phyloP scores from a whole-genome alignment of 1,140 invertebrate species.

The Dysdera silvatica region DNA sequence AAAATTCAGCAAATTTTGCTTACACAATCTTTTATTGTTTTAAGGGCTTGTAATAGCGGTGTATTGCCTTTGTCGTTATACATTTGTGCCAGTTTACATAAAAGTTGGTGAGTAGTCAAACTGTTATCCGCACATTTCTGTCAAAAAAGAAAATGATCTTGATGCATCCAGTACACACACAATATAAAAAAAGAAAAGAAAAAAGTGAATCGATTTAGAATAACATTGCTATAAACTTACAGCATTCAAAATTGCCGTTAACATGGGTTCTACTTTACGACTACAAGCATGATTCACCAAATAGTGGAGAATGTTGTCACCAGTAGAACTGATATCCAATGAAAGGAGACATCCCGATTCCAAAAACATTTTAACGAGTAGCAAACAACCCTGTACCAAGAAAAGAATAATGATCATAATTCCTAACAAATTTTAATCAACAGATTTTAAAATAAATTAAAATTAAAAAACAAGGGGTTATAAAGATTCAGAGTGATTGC shows the following conservation, averaged over 20 bases:
- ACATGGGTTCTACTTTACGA: conserved; percentile 37
- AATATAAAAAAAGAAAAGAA: no score
- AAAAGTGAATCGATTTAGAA: no score
- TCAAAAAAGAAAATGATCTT: not conserved
- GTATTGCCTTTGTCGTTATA: conserved; percentile 42
- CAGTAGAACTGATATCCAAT: conserved; percentile 38
- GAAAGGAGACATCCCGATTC: conserved; percentile 40
- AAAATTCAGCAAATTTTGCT: no score
- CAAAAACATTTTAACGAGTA: conserved; percentile 40
- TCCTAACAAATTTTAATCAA: not conserved
- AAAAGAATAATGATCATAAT: not conserved
- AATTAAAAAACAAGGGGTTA: no score
- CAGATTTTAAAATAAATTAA: not conserved
- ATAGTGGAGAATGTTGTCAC: conserved; percentile 42
- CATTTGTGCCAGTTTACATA: conserved; percentile 41
- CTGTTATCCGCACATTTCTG: conserved; percentile 19
- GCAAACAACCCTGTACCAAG: conserved; percentile 28
- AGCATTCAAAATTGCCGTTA: conserved; percentile 39
- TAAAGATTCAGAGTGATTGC: no score
- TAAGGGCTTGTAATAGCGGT: conserved; percentile 40
- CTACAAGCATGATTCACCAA: conserved; percentile 39
- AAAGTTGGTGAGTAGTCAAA: conserved; percentile 22
- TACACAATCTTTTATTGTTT: conserved; percentile 38
- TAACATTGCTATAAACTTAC: conserved; percentile 37
- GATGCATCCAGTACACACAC: no score